A percentile compares a stretch with the other conserved stretches of the same genome.
Evolutionary conservation across 2,888 invertebrate genomes (phyloP).

Genomic region (Epirrhoe alternata): DNA sequence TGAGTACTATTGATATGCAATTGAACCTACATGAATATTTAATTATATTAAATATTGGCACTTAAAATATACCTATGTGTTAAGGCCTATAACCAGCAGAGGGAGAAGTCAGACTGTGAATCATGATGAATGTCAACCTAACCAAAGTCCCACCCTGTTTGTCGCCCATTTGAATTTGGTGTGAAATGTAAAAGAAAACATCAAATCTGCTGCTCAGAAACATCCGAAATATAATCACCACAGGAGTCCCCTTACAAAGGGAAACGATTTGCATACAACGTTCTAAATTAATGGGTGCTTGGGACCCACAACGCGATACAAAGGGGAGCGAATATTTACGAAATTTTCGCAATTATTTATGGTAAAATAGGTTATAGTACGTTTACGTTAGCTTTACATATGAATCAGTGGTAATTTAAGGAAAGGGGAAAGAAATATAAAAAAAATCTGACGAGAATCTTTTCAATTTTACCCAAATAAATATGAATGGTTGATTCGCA

Average conservation of each 20-base stretch:
- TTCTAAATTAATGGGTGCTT: conserved; percentile 28
- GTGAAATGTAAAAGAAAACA: conserved; percentile 3
- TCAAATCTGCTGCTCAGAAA: conserved; percentile 9
- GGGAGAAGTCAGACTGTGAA: too few species aligned
- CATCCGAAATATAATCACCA: conserved; percentile 22
- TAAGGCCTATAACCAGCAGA: too few species aligned
- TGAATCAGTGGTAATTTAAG: neutral
- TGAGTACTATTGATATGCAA: too few species aligned
- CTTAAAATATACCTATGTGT: too few species aligned
- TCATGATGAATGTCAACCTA: too few species aligned
- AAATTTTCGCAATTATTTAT: conserved; percentile 24
- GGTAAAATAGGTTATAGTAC: conserved; percentile 15
- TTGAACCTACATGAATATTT: too few species aligned
- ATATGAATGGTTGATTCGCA: neutral
- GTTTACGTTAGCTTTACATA: neutral
- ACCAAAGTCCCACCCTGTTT: too few species aligned
- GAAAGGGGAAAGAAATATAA: neutral
- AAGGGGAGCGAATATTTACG: conserved; percentile 2
- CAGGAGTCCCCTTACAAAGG: conserved; percentile 23
- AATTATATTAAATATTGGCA: too few species aligned
- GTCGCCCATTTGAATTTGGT: too few species aligned
- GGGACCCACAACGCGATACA: conserved; percentile 22
- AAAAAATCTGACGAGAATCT: neutral
- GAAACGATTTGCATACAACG: conserved; percentile 23
- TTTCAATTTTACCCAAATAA: neutral